Evolutionary conservation across 2,888 invertebrate genomes (phyloP), one percentile per base, ranked within the genome.

Genomic region (Ophion obscuratus): DNA sequence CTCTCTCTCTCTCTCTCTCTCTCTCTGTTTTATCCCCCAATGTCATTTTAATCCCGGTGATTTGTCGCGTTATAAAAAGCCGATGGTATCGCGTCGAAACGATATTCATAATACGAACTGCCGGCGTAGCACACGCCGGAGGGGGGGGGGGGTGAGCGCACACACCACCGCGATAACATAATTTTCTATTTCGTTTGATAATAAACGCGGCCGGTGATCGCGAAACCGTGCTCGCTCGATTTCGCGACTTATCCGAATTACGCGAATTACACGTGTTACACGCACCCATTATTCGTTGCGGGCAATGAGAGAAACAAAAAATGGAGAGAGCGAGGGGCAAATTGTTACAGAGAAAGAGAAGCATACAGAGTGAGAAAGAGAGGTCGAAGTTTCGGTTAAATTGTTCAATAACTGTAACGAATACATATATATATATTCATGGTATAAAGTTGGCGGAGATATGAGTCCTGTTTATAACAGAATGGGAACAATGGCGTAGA

Each of bases 381-480:
- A 88, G 88, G 87, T 88, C 40, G 40, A 88, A 88, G 86, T 87
- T 88, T 76, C 87, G 83, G 87, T 89, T 85, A 87, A 90, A 91
- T 89, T 89, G 91, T 91, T 91, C 91, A 91, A 91, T 92, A 92
- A 92, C 90, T 90, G 90, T 89, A 92, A 90, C 91, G 90, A 91
- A 92, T 92, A 90, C 90, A 90, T 24, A 24, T 24, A 24, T 24
- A 24, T 91, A 89, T 90, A 90, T 88, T 88, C 89, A 89, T 89
- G 88, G 88, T 79, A 82, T 90, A 91, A 92, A 92, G 90, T 92
- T 91, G 89, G 91, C 89, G 89, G 89, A 92, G 89, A 90, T 91
- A 92, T 87, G 91, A 88, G 89, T 87, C 57, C 85, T 24, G 81
- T 77, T 68, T 76, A 68, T 17, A 87, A 81, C 71, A 62, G 17